Conservation (phyloP, 2,113 vertebrate genomes). For the Crocuta crocuta region DNA sequence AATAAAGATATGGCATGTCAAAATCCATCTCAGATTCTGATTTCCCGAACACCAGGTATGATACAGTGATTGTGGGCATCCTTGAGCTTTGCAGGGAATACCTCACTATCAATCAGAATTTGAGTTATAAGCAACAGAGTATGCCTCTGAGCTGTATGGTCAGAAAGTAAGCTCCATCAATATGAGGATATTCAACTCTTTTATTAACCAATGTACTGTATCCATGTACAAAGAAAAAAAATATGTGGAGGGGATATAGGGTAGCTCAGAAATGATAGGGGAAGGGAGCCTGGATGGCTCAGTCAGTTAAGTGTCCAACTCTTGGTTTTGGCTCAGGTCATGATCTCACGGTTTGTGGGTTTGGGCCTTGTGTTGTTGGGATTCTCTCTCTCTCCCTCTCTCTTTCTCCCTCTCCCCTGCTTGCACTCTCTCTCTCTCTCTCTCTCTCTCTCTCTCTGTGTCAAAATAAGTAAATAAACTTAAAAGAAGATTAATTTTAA, state of each 20-base stretch:
- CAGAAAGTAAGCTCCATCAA: neutral
- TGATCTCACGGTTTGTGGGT: too few relatives aligned
- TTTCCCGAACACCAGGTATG: neutral
- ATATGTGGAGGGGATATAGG: neutral
- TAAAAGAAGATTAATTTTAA: too few relatives aligned
- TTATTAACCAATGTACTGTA: neutral
- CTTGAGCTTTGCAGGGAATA: neutral
- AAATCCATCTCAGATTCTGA: neutral
- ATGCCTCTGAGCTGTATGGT: neutral
- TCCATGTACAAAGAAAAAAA: neutral
- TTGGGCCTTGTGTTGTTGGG: too few relatives aligned
- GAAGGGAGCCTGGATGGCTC: too few relatives aligned
- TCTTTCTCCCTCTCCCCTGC: too few relatives aligned
- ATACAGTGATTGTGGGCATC: neutral
- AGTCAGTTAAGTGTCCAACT: too few relatives aligned
- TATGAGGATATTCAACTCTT: neutral
- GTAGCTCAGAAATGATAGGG: neutral
- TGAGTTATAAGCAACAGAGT: neutral
- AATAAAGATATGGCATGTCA: neutral
- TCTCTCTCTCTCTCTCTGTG: too few relatives aligned
- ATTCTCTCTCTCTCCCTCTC: too few relatives aligned
- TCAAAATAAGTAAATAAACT: too few relatives aligned
- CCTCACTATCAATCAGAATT: neutral
- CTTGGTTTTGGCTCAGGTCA: too few relatives aligned
- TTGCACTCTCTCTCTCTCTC: too few relatives aligned